phyloP scores from a whole-genome alignment of 2,888 invertebrate species.

The Synanthedon tipuliformis region DNA sequence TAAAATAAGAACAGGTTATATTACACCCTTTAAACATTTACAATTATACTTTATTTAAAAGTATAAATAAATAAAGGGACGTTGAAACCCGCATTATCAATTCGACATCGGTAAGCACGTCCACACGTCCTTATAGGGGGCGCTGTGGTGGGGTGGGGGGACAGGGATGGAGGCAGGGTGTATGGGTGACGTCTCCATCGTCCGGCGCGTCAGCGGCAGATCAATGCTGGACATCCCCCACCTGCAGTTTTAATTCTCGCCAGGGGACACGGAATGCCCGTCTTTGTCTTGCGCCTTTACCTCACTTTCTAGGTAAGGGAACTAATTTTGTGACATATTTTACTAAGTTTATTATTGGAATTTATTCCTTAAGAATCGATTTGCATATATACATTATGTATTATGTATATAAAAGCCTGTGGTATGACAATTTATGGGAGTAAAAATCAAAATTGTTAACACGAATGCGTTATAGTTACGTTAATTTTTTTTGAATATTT shows the following conservation, averaged over 20 bases:
- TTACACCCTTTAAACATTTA: not conserved
- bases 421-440: no score
- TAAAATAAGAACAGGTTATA: no score
- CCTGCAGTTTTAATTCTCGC: conserved; percentile 66
- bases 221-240: conserved; percentile 64
- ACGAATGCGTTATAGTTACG: no score
- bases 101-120: conserved; percentile 54
- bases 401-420: no score
- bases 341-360: no score
- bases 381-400: no score
- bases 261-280: conserved; percentile 4
- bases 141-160: conserved; percentile 7
- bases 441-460: no score
- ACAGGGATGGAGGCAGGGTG: conserved; percentile 16
- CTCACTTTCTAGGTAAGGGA: not conserved
- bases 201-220: conserved; percentile 55
- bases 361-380: no score
- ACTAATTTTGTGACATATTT: no score
- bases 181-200: conserved; percentile 46
- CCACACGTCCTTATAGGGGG: conserved; percentile 36
- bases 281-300: conserved; percentile 9
- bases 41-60: conserved; percentile 17
- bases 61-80: conserved; percentile 21
- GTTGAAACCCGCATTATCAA: conserved; percentile 38
- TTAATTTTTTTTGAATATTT: no score